A percentile compares a stretch with the other conserved stretches of the same genome.
Evolutionary conservation across 2,113 vertebrate species (phyloP).

Genomic region (Sula dactylatra): DNA sequence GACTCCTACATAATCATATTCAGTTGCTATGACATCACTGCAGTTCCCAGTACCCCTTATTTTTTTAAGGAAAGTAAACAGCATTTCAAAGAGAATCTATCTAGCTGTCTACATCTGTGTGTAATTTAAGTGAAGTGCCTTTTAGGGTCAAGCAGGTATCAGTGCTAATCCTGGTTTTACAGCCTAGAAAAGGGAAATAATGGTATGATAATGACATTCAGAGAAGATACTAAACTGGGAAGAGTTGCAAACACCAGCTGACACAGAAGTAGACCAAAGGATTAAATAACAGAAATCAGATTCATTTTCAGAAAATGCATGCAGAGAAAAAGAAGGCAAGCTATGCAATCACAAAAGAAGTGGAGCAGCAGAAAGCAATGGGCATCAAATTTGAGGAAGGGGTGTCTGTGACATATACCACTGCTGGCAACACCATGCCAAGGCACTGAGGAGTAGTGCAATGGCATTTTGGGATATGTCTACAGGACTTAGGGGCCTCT

Average conservation of each 20-base stretch:
- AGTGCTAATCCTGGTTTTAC: not conserved
- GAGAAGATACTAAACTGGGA: conserved; percentile 8
- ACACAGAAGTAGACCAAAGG: conserved; percentile 5
- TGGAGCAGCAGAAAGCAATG: not conserved
- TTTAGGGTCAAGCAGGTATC: conserved; percentile 1
- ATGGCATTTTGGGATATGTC: not conserved
- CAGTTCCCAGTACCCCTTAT: conserved; percentile 8
- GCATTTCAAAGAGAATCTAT: not conserved
- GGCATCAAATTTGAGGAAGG: not conserved
- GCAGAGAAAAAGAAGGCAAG: not conserved
- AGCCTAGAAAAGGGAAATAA: not conserved
- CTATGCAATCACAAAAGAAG: not conserved
- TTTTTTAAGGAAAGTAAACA: conserved; percentile 31
- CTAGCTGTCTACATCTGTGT: not conserved
- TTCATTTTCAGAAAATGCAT: not conserved
- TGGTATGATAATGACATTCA: conserved; percentile 21
- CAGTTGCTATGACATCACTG: conserved; percentile 66
- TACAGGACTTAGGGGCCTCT: not conserved
- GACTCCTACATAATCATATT: conserved; percentile 47
- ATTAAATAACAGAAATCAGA: not conserved
- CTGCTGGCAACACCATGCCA: not conserved
- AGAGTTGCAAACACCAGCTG: conserved; percentile 21
- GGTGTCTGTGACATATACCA: not conserved
- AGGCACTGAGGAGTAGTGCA: not conserved
- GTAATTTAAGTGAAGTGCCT: not conserved